phyloP scores from a whole-genome alignment of 2,888 invertebrate genomes.

The Crematogaster levior region DNA sequence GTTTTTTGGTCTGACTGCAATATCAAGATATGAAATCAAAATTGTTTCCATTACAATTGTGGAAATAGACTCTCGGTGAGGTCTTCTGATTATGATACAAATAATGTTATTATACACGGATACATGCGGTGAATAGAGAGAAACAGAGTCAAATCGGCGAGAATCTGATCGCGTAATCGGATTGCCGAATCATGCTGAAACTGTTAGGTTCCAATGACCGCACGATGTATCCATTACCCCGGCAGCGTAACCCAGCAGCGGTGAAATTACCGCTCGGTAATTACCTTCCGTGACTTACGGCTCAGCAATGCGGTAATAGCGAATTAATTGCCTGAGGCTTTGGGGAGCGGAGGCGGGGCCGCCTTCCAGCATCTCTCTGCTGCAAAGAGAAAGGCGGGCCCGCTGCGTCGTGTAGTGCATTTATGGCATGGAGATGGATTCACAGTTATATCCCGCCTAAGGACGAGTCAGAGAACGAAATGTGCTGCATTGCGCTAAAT shows the following conservation, averaged over 20 bases:
- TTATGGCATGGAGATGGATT: conserved; percentile 60
- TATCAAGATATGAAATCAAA: neutral
- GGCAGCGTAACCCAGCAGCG: conserved; percentile 75
- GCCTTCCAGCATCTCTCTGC: conserved; percentile 53
- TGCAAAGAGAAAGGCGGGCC: conserved; percentile 60
- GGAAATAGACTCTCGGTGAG: neutral
- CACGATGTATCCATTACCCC: conserved; percentile 67
- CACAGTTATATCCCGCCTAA: conserved; percentile 60
- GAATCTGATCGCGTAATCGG: conserved; percentile 31
- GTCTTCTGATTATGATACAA: neutral
- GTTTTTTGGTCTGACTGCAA: neutral
- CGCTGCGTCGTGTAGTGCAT: conserved; percentile 46
- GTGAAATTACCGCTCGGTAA: conserved; percentile 74
- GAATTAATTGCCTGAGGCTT: conserved; percentile 75
- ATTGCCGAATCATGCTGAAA: conserved; percentile 55
- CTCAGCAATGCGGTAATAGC: conserved; percentile 75
- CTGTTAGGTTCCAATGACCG: conserved; percentile 51
- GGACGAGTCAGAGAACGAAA: conserved; percentile 6
- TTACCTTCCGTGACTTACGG: conserved; percentile 74
- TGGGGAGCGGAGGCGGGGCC: conserved; percentile 42
- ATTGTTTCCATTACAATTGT: neutral
- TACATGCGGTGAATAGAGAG: neutral
- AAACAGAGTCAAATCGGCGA: neutral
- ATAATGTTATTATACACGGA: neutral
- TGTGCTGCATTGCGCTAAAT: neutral